Base-by-base conservation (phyloP, 2,113 vertebrate genomes). In the Hypomesus transpacificus region DNA sequence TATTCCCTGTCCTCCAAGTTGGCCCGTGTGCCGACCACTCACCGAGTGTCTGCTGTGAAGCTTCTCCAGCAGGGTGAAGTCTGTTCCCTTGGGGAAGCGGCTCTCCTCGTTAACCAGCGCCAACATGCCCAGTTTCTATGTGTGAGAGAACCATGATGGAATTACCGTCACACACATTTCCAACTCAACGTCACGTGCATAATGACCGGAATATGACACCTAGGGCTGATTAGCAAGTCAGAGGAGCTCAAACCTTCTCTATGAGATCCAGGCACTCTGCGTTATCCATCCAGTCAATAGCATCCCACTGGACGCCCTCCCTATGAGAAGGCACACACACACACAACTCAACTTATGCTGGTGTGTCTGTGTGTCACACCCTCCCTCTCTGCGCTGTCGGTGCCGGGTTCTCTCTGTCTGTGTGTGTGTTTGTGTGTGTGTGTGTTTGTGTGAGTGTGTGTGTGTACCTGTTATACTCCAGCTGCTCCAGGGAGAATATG, bases 221-320 rank as follows among this genome's bases (percentile, higher is more conserved):
- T 17, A 9, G 2, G 7, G 21, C 68, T 4, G 20, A 0, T 58
- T 58, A 11, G 17, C 56, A 58, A 18, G 17, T 2, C 22, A 54
- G 16, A 21, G 18, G 21, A 39, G 20, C 6, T 54, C 46, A 62
- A 71, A 96, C 95, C 92, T 97, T 97, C 83, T 97, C 95, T 28
- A 97, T 94, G 17, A 97, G 94, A 80, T 97, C 95, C 78, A 97
- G 89, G 80, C 95, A 97, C 76, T 97, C 95, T 50, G 95, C 95
- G 13, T 97, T 97, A 85, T 97, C 95, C 95, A 97, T 96, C 95
- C 95, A 97, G 89, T 96, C 95, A 72, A 97, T 97, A 21, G 94
- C 95, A 65, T 97, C 95, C 95, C 95, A 97, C 83, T 89, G 92
- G 75, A 97, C 94, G 26, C 95, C 95, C 84, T 97, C 95, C 83